Base-by-base conservation (phyloP, 2,888 invertebrate genomes). In the Eilema depressum region DNA sequence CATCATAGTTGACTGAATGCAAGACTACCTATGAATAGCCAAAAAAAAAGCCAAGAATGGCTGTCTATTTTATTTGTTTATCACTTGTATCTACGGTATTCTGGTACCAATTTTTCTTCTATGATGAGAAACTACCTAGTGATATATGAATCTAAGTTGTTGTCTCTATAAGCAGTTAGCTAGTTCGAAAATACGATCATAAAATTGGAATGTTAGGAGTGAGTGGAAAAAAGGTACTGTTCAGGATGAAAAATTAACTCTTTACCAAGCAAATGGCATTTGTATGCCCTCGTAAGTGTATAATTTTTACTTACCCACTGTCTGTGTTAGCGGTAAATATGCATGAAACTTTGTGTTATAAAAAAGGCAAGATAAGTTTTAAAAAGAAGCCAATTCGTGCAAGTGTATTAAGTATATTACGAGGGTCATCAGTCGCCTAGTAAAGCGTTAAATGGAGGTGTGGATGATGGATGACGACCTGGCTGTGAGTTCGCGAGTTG, bases 391-490 rank as follows among this genome's bases (percentile, higher is more conserved):
- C 63, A 66, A 68, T 67, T 70, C 70, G 63, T 70, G 70, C 66
- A 63, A 28, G 14, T 68, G 53, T 53, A n/a, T n/a, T 53, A 7
- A 53, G 47, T 69, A 68, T 62, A 71, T 76, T 73, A 72, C 68
- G 70, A 74, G 75, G 72, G 70, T 69, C 53, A 30, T 68, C 62
- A 56, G 25, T 68, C 71, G 75, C 73, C 65, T 69, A 73, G 76
- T 78, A 78, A 82, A 81, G 82, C 82, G 80, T 78, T 77, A 78
- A 72, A 76, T 78, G 69, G 63, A 68, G 62, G 75, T 75, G 76
- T 66, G 69, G 69, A 69, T 81, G 81, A 76, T 66, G 79, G 63
- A 75, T 74, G 80, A 75, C 73, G 83, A 77, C 77, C 83, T 80
- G 77, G 78, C 77, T 70, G 74, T 70, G 64, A 67, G 59, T 37